Evolutionary conservation across 2,797 vertebrate genomes (phyloP), one percentile per base, ranked within the genome.

Genomic region (Rhabdomys pumilio): DNA sequence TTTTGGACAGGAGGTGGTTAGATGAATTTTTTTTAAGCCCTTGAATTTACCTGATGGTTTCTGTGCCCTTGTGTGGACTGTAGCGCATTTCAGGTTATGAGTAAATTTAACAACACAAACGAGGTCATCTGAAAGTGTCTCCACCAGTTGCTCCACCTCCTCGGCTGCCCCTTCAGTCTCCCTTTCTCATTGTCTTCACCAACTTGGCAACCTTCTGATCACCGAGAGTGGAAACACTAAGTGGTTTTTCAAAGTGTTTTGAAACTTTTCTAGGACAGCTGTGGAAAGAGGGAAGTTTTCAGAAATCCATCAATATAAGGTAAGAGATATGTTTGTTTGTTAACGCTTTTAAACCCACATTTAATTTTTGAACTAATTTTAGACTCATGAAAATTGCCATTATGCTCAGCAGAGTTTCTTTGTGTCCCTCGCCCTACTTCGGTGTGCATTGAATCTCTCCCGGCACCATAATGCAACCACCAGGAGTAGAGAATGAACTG

Each of bases 31-130:
- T 73, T 73, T 59, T 44, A 97, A 91, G 97, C 90, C 96, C 95
- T 98, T 98, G 98, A 98, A 96, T 96, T 95, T 98, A 98, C 98
- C 95, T 97, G 97, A 91, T 95, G 87, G 55, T 41, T 84, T 96
- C 93, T 93, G 73, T 97, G 96, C 97, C 97, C 96, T 98, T 97
- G 89, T 80, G 86, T 90, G 85, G 65, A 89, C 93, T 72, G 93
- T 96, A 95, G 80, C 82, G 82, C 91, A 89, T 91, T 96, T 81
- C 82, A 95, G 97, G 95, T 94, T 94, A 82, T 85, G 86, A 98
- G 94, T 97, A 98, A 98, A 97, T 97, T 97, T 97, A 96, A 97
- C 89, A 96, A 75, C 97, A 95, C 95, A 96, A 97, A 97, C 81
- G 93, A 97, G 97, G 94, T 96, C 97, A 97, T 63, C 93, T 75